Conservation (phyloP, 2,113 vertebrate species). For the Dinomys branickii region DNA sequence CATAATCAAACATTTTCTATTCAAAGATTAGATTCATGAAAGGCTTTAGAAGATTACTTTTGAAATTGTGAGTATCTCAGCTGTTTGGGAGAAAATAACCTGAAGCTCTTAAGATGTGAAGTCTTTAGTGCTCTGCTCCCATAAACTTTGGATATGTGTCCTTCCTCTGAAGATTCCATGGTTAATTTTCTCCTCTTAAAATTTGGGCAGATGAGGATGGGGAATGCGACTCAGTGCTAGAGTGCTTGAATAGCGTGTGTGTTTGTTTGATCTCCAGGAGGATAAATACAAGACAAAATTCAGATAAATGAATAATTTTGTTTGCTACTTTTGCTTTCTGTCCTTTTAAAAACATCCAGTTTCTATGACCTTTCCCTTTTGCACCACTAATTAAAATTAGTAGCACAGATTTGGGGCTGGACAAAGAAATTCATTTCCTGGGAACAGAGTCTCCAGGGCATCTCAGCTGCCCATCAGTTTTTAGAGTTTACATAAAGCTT, state of each 20-base stretch:
- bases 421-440: neutral
- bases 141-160: neutral
- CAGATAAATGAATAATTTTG: neutral
- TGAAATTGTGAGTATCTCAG: neutral
- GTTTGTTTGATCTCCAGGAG: neutral
- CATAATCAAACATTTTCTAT: neutral
- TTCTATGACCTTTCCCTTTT: neutral
- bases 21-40: neutral
- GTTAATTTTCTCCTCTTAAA: neutral
- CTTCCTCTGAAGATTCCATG: neutral
- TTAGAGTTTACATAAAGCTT: constrained; percentile 19
- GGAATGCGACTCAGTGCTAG: neutral
- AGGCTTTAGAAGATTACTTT: neutral
- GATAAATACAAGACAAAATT: neutral
- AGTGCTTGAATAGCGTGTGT: too few relatives aligned
- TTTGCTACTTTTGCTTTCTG: neutral
- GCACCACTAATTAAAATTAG: constrained; percentile 3
- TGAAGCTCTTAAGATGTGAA: neutral
- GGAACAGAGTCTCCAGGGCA: neutral
- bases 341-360: neutral
- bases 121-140: neutral
- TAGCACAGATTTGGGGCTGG: neutral
- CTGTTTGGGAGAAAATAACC: neutral
- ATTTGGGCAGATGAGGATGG: neutral
- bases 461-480: neutral